Percentiles rank a stretch among this genome's conserved stretches.
Evolutionary conservation across 2,797 vertebrate species (phyloP).

Genomic region (Enteromius anoplus): DNA sequence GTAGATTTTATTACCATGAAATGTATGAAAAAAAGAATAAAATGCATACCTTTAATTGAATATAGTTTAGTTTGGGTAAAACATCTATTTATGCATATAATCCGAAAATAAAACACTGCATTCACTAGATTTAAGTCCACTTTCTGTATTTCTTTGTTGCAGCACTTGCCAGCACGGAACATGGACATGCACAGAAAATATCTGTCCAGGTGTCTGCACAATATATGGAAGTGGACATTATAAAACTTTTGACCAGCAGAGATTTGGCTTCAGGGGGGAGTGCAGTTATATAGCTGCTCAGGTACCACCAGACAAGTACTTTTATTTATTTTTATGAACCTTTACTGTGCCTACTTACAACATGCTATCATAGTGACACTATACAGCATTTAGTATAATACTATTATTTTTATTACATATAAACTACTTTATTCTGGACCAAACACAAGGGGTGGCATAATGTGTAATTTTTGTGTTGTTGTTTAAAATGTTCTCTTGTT

Average conservation of each 20-base stretch:
- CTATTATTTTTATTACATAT: not conserved
- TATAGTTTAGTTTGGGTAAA: not conserved
- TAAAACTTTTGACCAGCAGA: conserved; percentile 85
- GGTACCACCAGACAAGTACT: conserved; percentile 71
- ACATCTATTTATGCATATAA: not conserved
- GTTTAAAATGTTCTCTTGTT: not conserved
- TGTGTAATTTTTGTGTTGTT: not conserved
- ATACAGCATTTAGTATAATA: not conserved
- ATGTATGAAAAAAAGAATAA: not conserved
- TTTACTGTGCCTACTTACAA: not conserved
- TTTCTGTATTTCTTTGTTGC: conserved; percentile 42
- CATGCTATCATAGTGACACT: conserved; percentile 8
- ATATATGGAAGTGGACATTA: conserved; percentile 93
- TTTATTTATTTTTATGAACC: not conserved
- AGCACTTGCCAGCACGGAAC: conserved; percentile 86
- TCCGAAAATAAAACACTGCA: not conserved
- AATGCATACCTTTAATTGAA: not conserved
- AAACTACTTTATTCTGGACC: not conserved
- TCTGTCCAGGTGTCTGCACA: conserved; percentile 82
- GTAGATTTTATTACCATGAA: not conserved
- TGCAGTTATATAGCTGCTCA: conserved; percentile 88
- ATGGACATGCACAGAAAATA: conserved; percentile 82
- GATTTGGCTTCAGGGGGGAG: conserved; percentile 85
- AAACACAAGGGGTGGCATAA: not conserved
- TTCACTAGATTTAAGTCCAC: not conserved